Percentiles rank a stretch among this genome's conserved stretches.
Evolutionary conservation across 2,113 vertebrate species (phyloP).

Genomic region (Phrynosoma platyrhinos): DNA sequence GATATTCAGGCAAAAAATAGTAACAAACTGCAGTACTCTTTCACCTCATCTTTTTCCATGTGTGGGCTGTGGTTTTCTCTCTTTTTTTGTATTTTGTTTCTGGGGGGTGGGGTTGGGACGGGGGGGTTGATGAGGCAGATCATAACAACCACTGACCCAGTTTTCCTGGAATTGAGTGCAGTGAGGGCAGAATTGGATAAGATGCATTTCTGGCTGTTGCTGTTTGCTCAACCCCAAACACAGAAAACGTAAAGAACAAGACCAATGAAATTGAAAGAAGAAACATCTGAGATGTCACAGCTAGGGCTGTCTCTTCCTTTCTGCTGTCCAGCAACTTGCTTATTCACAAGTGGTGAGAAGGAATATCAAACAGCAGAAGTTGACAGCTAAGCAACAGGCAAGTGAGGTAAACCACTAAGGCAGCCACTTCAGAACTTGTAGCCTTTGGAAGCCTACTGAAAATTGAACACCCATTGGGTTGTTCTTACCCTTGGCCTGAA

Average conservation of each 20-base stretch:
- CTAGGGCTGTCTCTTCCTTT: background rate
- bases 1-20: background rate
- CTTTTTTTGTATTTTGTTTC: background rate
- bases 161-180: background rate
- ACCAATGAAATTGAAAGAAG: background rate
- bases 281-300: background rate
- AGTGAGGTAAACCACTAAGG: background rate
- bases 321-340: background rate
- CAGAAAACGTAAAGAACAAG: background rate
- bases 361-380: background rate
- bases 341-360: background rate
- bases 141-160: background rate
- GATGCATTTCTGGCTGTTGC: background rate
- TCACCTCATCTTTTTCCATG: too few relatives aligned
- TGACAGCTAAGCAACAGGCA: background rate
- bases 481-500: too few relatives aligned
- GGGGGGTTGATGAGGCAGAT: background rate
- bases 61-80: background rate
- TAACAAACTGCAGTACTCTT: background rate
- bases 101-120: too few relatives aligned
- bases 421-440: too few relatives aligned
- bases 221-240: background rate
- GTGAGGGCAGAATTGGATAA: background rate
- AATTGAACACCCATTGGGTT: too few relatives aligned
- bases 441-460: too few relatives aligned